phyloP scores from a whole-genome alignment of 2,888 invertebrate genomes.

The Colletes collaris region DNA sequence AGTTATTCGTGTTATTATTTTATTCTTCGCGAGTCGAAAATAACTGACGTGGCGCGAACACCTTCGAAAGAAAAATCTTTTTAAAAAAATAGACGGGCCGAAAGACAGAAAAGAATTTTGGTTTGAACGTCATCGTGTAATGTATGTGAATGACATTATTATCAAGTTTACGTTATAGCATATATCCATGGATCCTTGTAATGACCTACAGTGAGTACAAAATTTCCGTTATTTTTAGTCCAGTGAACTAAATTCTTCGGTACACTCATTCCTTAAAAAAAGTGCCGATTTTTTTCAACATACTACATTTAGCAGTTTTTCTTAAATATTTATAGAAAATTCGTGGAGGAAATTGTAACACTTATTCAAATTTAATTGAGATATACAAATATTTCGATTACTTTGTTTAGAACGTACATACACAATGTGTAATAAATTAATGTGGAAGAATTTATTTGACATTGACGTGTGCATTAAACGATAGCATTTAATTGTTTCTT shows the following conservation, averaged over 20 bases:
- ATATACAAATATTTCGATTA: neutral
- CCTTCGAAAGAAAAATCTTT: conserved; percentile 20
- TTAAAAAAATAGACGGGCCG: conserved; percentile 23
- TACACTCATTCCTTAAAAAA: conserved; percentile 5
- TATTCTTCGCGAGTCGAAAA: conserved; percentile 55
- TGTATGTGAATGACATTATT: conserved; percentile 64
- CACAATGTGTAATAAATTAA: neutral
- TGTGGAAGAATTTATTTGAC: neutral
- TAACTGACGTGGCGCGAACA: conserved; percentile 48
- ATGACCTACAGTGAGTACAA: conserved; percentile 56
- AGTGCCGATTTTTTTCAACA: conserved; percentile 1
- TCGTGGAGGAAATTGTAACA: neutral
- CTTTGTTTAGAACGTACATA: neutral
- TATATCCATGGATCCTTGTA: conserved; percentile 55
- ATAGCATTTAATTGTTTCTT: neutral
- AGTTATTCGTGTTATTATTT: conserved; percentile 36
- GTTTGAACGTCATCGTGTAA: conserved; percentile 26
- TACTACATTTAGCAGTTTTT: neutral
- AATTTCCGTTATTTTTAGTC: conserved; percentile 41
- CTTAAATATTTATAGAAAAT: neutral
- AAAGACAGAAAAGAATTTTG: conserved; percentile 19
- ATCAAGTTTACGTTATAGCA: conserved; percentile 49
- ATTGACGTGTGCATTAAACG: neutral
- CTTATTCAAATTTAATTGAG: neutral
- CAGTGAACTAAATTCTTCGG: conserved; percentile 1